These are phyloP conservation scores for Macrophya alboannulata DNA, from an alignment of 2,888 invertebrate species.

Conservation along the genomic window DNA sequence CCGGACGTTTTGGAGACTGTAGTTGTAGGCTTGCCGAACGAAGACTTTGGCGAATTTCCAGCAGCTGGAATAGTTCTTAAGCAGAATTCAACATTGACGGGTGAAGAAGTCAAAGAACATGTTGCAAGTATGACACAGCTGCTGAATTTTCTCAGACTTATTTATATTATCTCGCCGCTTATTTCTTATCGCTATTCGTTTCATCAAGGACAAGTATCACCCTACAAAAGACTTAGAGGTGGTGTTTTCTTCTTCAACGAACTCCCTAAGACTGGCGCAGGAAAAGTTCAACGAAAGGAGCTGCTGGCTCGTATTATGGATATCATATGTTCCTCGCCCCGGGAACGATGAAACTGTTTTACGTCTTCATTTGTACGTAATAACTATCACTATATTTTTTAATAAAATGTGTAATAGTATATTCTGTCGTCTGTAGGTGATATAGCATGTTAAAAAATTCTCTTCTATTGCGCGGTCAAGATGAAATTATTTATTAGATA, in stretches of 20 bases:
- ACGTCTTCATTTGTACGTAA: background rate
- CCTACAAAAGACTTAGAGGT: constrained; percentile 36
- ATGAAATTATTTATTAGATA: too few species aligned
- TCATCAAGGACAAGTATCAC: constrained; percentile 20
- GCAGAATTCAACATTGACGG: constrained; percentile 2
- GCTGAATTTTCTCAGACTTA: background rate
- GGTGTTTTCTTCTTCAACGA: constrained; percentile 31
- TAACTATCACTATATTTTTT: background rate
- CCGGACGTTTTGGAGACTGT: constrained; percentile 28
- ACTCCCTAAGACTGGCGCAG: constrained; percentile 36
- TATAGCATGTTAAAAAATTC: background rate
- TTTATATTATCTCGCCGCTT: background rate
- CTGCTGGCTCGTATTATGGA: background rate
- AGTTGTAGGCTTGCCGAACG: constrained; percentile 34
- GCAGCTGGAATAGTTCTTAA: constrained; percentile 39
- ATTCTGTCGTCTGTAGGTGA: background rate
- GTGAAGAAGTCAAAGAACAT: constrained; percentile 25
- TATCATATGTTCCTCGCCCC: background rate
- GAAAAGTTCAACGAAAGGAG: constrained; percentile 38
- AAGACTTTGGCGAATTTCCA: constrained; percentile 49
- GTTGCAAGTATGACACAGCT: constrained; percentile 43
- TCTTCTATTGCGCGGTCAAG: too few species aligned
- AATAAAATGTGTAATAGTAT: background rate
- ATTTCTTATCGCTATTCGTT: background rate
- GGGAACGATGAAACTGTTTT: background rate